phyloP scores from a whole-genome alignment of 2,113 vertebrate genomes.

The Cynocephalus volans region DNA sequence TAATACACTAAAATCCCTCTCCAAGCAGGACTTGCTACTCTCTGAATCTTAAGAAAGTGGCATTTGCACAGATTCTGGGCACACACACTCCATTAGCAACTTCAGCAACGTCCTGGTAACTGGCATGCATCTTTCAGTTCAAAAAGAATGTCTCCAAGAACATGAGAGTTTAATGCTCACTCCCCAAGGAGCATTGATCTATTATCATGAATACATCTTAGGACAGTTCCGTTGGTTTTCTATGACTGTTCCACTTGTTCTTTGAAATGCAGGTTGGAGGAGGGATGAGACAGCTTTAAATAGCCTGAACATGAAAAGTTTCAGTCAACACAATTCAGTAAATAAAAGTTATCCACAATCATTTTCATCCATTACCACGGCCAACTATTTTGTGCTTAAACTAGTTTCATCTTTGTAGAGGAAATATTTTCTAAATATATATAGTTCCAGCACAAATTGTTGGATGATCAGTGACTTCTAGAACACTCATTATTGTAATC shows the following conservation, averaged over 20 bases:
- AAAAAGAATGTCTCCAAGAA: not conserved
- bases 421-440: constrained; percentile 40
- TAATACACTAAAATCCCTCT: not conserved
- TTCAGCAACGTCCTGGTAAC: not conserved
- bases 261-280: constrained; percentile 14
- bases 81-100: not conserved
- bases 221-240: not conserved
- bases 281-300: constrained; percentile 6
- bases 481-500: constrained; percentile 50
- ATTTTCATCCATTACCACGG: not conserved
- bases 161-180: fast-evolving
- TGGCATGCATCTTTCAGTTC: not conserved
- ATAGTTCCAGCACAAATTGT: not conserved
- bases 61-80: not conserved
- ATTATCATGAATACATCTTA: fast-evolving
- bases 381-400: constrained; percentile 30
- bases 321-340: constrained; percentile 54
- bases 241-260: not conserved
- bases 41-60: not conserved
- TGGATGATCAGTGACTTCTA: constrained; percentile 21
- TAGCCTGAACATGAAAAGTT: constrained; percentile 15
- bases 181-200: not conserved
- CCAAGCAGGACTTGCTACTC: not conserved
- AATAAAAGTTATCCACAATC: constrained; percentile 46
- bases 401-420: constrained; percentile 32